Evolutionary conservation across 2,888 invertebrate species (phyloP), one percentile per base, ranked within the genome.

Genomic region (Pollenia amentaria): DNA sequence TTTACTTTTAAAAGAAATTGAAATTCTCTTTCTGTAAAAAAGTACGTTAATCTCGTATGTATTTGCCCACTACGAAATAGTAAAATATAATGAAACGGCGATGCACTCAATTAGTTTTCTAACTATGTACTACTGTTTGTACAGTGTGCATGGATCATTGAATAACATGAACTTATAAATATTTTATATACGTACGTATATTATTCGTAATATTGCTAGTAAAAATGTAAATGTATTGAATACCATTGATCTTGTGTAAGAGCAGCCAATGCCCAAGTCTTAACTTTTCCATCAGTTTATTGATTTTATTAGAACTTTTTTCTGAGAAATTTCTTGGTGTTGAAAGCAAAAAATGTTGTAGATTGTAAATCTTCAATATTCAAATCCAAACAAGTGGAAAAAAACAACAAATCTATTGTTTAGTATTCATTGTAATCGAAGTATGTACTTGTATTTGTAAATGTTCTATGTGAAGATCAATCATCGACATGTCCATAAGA

Each of bases 221-320:
- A 10, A 44, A 7, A 14, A 40, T 46, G 18, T 69, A 40, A 48
- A 72, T 69, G n/a, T 67, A 60, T 51, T 53, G 38, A 73, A 72
- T 48, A 60, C 38, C 38, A 60, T 69, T 75, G 79, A 84, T 84
- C 46, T 79, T 70, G 12, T 64, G 53, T 55, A 42, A 53, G 60
- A 57, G 73, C 80, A 65, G 57, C 46, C 44, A 55, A 78, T 67
- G 51, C 48, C 60, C 46, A 53, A 12, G 29, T 77, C 14, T 16
- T 44, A 53, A 40, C 8, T 51, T 64, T 69, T 70, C 69, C 11
- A 21, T 78, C 42, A 21, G 38, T 55, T 77, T 77, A 81, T 81
- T 82, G 75, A 67, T 81, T 82, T 82, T 75, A 75, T 82, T 29
- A 53, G 81, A 82, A 82, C 0, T 48, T 21, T 69, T 60, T 65